These are phyloP conservation scores for Calidris pygmaea DNA, from an alignment of 2,113 vertebrate species.

Conservation along the genomic window DNA sequence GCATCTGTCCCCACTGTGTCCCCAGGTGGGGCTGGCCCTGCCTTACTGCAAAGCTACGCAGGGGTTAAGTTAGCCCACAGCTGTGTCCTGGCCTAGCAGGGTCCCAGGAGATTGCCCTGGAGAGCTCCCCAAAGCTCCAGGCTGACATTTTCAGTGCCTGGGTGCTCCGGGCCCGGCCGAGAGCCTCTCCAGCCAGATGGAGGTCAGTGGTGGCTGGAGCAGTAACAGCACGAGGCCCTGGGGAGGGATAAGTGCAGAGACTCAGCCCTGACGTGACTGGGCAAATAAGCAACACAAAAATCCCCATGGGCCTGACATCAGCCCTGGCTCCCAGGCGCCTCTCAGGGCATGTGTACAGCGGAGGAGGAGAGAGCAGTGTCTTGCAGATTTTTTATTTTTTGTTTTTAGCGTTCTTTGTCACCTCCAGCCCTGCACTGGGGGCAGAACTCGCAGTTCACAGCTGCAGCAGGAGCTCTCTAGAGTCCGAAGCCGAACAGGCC, in stretches of 20 bases:
- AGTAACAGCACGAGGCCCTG: background rate
- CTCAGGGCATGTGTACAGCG: background rate
- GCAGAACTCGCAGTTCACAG: accelerated
- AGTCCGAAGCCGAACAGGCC: accelerated
- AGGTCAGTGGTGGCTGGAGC: background rate
- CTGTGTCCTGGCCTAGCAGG: background rate
- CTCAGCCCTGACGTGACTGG: background rate
- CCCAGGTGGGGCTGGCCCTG: no score
- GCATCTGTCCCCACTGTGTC: accelerated
- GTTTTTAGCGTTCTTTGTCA: background rate
- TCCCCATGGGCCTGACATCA: background rate
- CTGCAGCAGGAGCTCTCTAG: background rate
- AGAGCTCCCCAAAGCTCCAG: background rate
- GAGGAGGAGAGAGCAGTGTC: no score
- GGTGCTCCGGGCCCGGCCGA: background rate
- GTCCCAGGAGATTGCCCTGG: background rate
- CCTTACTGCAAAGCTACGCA: background rate
- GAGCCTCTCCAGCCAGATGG: background rate
- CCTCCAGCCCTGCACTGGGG: background rate
- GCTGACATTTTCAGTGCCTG: background rate
- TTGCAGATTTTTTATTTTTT: no score
- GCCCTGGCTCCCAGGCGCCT: background rate
- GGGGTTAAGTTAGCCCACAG: background rate
- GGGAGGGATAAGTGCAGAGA: background rate
- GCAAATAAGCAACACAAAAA: background rate